Percentiles rank a stretch among this genome's conserved stretches.
Conservation (phyloP, 2,113 vertebrate genomes). For the Thryonomys swinderianus region DNA sequence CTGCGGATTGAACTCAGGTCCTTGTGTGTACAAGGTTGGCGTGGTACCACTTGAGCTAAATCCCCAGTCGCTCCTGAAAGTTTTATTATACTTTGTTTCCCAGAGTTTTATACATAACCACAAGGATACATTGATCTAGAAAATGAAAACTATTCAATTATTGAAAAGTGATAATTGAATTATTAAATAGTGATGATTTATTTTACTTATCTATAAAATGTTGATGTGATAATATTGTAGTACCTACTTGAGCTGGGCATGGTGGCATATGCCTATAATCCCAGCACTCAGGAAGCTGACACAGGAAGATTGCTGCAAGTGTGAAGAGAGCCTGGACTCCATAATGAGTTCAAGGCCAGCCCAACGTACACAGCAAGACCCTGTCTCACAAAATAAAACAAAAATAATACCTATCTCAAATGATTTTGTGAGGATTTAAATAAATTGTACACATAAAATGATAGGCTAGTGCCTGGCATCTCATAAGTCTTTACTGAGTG, state of each 20-base stretch:
- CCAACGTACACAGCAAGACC: neutral
- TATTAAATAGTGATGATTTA: constrained; percentile 6
- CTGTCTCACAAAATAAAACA: neutral
- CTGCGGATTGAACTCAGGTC: too few species aligned
- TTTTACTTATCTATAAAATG: constrained; percentile 55
- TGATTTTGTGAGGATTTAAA: constrained; percentile 18
- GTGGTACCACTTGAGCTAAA: too few species aligned
- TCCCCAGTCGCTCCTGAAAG: neutral
- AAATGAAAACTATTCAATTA: constrained; percentile 26
- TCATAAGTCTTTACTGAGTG: constrained; percentile 9
- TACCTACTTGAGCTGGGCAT: neutral
- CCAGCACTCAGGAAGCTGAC: neutral
- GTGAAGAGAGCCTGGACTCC: neutral
- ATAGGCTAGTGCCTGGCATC: neutral
- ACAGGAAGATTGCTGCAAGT: neutral
- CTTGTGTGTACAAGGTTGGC: too few species aligned
- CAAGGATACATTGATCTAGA: constrained; percentile 39
- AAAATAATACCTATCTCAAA: neutral
- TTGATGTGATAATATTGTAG: constrained; percentile 16
- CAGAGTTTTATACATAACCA: constrained; percentile 47
- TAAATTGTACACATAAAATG: constrained; percentile 18
- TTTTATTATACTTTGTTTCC: constrained; percentile 46
- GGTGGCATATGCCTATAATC: neutral
- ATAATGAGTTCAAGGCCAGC: neutral
- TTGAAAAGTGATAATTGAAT: neutral